These are phyloP conservation scores for Lethrus apterus DNA, from an alignment of 1,140 invertebrate species.

Conservation along the genomic window DNA sequence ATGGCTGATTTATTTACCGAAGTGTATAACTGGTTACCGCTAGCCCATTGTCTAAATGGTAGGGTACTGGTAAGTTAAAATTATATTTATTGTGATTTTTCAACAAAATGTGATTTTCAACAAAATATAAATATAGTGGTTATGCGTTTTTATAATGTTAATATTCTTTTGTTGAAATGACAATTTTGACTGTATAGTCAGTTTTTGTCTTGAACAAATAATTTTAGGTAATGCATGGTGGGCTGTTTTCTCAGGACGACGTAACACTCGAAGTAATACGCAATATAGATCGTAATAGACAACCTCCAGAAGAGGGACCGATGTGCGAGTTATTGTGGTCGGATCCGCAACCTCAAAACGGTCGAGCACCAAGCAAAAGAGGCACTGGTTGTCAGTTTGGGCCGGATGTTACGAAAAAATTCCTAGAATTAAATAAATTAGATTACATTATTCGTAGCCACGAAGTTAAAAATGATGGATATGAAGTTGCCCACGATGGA, in stretches of 20 bases:
- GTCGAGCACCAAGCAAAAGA: constrained; percentile 86
- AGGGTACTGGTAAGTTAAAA: constrained; percentile 68
- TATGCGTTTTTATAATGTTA: no score
- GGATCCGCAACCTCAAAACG: constrained; percentile 85
- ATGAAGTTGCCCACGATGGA: constrained; percentile 89
- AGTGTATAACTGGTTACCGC: constrained; percentile 95
- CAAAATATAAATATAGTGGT: no score
- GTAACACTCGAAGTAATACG: constrained; percentile 88
- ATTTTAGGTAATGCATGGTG: constrained; percentile 83
- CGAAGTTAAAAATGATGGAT: constrained; percentile 96
- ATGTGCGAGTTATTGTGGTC: constrained; percentile 99
- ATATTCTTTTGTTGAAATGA: no score
- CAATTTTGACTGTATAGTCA: no score
- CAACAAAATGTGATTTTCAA: no score
- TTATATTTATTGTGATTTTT: no score
- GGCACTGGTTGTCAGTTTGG: constrained; percentile 99
- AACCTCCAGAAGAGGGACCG: constrained; percentile 92
- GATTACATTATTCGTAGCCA: constrained; percentile 95
- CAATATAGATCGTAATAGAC: constrained; percentile 81
- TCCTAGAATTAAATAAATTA: constrained; percentile 77
- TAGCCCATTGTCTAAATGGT: constrained; percentile 92
- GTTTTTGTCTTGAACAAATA: constrained; percentile 4
- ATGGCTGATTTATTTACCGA: constrained; percentile 98
- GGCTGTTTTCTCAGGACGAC: constrained; percentile 82
- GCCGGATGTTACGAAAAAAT: constrained; percentile 89